Base-by-base conservation (phyloP, 92 coral and sea anemone species). In the Bergia sp. region DNA sequence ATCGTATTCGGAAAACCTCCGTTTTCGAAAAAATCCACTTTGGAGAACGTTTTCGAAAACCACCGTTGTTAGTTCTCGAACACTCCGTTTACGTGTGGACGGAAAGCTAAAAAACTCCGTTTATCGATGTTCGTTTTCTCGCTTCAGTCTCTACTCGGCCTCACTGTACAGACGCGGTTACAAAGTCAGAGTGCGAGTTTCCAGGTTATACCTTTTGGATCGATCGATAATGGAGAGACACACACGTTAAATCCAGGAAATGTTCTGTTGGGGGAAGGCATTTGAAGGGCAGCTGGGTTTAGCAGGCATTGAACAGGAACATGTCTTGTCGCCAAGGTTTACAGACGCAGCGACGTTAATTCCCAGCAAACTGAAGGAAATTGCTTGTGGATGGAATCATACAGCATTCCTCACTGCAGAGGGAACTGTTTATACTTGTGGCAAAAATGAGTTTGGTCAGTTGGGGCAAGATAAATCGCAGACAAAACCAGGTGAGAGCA, bases 301-400 rank as follows among this genome's bases (percentile, higher is more conserved):
- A 12, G 95, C 91, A 12, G 99, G 82, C 4, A 91, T 86, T 36
- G 96, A 93, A 41, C 95, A 91, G 64, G 93, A 92, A 76, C 82
- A 86, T 7, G 76, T 94, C 43, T 41, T 85, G 45, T 86, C 86
- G 20, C 99, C 99, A 36, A 80, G 89, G 85, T 85, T 81, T 77
- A 91, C 92, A 38, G 92, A 89, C 3, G 90, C 89, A 37, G 72
- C 89, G 61, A 79, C 83, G 18, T 78, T 91, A 7, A 58, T 89
- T 47, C 94, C 93, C 36, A 89, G 91, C 41, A 76, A 81, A 20
- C 66, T 94, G 8, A 88, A 89, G 44, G 86, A 81, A 78, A 80
- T 95, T 80, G 93, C 91, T 2, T 96, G 99, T 89, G 99, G 99
- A 20, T 96, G 94, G 96, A 82, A 91, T 45, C 99, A 96, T 69